Conservation (phyloP, 2,797 vertebrate genomes). For the Alauda arvensis region DNA sequence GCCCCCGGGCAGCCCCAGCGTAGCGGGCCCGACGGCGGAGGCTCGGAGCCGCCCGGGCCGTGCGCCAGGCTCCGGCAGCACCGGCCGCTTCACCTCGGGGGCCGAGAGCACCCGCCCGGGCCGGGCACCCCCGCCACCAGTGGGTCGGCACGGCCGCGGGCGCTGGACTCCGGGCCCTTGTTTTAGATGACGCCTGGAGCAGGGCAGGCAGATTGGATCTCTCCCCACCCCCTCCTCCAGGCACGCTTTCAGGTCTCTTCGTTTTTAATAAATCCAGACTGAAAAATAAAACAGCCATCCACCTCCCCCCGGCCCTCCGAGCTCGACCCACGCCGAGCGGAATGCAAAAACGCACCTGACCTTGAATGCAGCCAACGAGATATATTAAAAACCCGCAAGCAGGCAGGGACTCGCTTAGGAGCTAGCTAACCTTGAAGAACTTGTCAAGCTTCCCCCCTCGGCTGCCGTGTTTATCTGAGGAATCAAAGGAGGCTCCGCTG, state of each 20-base stretch:
- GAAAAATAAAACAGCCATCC: background rate
- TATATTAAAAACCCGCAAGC: constrained; percentile 60
- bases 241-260: background rate
- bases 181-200: background rate
- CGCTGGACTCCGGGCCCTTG: background rate
- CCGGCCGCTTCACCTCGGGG: rapidly evolving
- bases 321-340: background rate
- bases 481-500: constrained; percentile 43
- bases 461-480: constrained; percentile 24
- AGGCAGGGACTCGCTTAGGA: constrained; percentile 54
- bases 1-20: background rate
- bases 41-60: background rate
- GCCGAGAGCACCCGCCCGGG: background rate
- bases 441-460: constrained; percentile 35
- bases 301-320: background rate
- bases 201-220: background rate
- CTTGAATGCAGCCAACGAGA: constrained; percentile 68
- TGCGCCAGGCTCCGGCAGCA: background rate
- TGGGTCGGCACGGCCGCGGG: background rate
- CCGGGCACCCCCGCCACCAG: background rate
- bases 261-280: background rate
- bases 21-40: background rate
- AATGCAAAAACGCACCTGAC: constrained; percentile 70
- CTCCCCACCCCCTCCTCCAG: background rate
- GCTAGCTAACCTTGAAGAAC: constrained; percentile 57